Conservation (phyloP, 2,113 vertebrate species). For the Labeo catla region DNA sequence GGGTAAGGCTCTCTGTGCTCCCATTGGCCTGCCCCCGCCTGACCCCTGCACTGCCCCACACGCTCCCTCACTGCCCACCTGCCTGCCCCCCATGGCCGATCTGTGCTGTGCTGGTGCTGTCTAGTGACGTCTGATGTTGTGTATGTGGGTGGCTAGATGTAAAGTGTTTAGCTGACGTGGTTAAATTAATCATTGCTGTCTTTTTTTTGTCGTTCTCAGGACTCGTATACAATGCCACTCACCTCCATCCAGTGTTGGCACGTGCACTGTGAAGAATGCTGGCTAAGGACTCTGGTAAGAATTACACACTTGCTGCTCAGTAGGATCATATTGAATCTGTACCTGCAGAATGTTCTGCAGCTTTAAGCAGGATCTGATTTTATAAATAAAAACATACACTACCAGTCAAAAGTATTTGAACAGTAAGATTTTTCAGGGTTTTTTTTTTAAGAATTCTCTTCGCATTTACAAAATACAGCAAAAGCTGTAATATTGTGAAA, state of each 20-base stretch:
- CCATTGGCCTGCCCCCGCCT: slow-evolving; percentile 82
- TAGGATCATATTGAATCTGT: too few relatives aligned
- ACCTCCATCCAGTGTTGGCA: slow-evolving; percentile 99
- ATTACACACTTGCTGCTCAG: neutral
- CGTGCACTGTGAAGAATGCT: slow-evolving; percentile 99
- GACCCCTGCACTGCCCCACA: slow-evolving; percentile 69
- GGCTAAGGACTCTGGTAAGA: slow-evolving; percentile 98
- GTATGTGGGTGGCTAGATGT: slow-evolving; percentile 47
- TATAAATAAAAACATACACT: too few relatives aligned
- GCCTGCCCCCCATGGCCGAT: slow-evolving; percentile 13
- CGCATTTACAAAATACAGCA: too few relatives aligned
- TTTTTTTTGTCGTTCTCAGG: slow-evolving; percentile 73
- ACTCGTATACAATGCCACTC: slow-evolving; percentile 97
- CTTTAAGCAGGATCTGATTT: too few relatives aligned
- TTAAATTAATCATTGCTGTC: neutral
- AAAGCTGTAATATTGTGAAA: too few relatives aligned
- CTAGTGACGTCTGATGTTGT: slow-evolving; percentile 44
- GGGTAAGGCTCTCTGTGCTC: slow-evolving; percentile 78
- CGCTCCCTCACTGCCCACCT: slow-evolving; percentile 52
- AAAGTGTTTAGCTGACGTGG: neutral
- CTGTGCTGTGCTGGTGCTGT: slow-evolving; percentile 33
- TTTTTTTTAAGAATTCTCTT: too few relatives aligned
- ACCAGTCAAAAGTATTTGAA: too few relatives aligned
- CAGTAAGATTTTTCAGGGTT: too few relatives aligned
- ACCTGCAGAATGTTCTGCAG: neutral